A percentile compares a stretch with the other conserved stretches of the same genome.
These are phyloP conservation scores for Drosophila ficusphila DNA, from an alignment of 1,140 invertebrate species.

Conservation along the genomic window DNA sequence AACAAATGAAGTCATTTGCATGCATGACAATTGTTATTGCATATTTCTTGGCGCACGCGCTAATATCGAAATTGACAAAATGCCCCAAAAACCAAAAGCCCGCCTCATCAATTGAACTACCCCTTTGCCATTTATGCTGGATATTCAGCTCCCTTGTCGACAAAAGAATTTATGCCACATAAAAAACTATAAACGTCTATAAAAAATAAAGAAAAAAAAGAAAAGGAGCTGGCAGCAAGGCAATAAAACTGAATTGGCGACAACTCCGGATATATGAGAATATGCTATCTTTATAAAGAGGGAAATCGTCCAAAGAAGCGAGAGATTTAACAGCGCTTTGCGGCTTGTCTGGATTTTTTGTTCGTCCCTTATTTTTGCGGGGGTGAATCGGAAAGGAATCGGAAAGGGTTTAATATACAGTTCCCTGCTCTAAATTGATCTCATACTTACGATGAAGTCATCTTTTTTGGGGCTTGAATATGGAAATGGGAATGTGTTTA, in stretches of 20 bases:
- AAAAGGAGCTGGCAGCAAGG: conserved; percentile 11
- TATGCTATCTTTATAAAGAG: conserved; percentile 64
- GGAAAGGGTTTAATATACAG: conserved; percentile 23
- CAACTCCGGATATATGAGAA: conserved; percentile 78
- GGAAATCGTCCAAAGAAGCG: conserved; percentile 13
- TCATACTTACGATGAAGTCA: conserved; percentile 30
- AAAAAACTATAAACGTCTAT: conserved; percentile 81
- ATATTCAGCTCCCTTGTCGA: neutral
- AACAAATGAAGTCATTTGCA: conserved; percentile 82
- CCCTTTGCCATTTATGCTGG: conserved; percentile 45
- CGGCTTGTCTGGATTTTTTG: conserved; percentile 33
- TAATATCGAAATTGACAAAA: conserved; percentile 76
- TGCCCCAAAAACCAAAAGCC: conserved; percentile 28
- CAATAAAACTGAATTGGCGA: conserved; percentile 78
- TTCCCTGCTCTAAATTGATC: conserved; percentile 25
- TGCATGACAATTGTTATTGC: conserved; percentile 83
- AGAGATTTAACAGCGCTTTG: conserved; percentile 54
- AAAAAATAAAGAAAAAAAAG: conserved; percentile 44
- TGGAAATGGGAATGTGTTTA: neutral
- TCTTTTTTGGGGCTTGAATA: neutral
- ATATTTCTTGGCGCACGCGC: conserved; percentile 70
- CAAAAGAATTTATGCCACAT: conserved; percentile 66
- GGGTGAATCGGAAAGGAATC: neutral
- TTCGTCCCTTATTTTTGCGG: too few relatives aligned
- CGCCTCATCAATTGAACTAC: conserved; percentile 66